These are phyloP conservation scores for Amiota minor DNA, from an alignment of 2,888 invertebrate genomes.

Conservation along the genomic window DNA sequence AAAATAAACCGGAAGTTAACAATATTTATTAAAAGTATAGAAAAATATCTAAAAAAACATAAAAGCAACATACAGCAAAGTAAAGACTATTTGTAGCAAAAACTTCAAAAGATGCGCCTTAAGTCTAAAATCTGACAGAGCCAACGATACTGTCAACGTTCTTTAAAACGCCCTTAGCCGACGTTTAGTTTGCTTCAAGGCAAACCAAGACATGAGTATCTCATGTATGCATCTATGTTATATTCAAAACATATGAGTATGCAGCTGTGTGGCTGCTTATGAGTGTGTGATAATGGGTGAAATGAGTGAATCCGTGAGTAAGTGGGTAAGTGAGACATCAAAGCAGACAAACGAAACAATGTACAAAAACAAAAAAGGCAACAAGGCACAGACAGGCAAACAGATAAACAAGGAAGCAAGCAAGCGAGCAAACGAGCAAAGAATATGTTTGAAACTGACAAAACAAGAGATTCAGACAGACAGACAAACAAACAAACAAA, in stretches of 20 bases:
- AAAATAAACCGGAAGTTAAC: constrained; percentile 4
- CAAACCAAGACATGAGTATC: no score
- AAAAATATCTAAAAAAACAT: no score
- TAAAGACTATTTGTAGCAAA: not conserved
- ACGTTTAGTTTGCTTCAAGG: no score
- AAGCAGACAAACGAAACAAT: not conserved
- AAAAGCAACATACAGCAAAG: not conserved
- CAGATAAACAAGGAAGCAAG: not conserved
- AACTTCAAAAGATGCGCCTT: constrained; percentile 56
- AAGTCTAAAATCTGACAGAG: constrained; percentile 21
- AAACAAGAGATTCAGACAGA: not conserved
- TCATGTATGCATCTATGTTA: not conserved
- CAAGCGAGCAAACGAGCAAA: not conserved
- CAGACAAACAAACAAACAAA: not conserved
- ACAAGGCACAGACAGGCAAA: not conserved
- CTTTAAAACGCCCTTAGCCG: not conserved
- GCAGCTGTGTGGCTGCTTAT: not conserved
- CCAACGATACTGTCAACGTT: constrained; percentile 15
- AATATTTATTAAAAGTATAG: no score
- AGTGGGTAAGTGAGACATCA: constrained; percentile 2
- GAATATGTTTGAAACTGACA: not conserved
- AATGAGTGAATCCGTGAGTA: not conserved
- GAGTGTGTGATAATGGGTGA: constrained; percentile 2
- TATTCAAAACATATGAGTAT: not conserved
- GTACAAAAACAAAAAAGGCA: not conserved